These are phyloP conservation scores for Macrotis lagotis DNA, from an alignment of 2,113 vertebrate genomes.

Conservation along the genomic window DNA sequence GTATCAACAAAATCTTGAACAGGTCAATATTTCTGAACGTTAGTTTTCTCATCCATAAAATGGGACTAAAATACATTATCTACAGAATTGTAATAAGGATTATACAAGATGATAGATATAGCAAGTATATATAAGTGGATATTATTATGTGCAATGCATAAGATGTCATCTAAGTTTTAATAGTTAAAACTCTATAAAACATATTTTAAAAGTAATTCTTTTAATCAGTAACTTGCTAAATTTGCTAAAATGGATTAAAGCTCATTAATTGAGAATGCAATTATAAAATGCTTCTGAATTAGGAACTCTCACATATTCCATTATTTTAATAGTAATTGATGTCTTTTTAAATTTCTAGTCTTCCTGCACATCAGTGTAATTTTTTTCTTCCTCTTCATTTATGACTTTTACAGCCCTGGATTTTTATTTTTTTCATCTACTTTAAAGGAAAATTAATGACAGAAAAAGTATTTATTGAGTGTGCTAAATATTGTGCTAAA, in stretches of 20 bases:
- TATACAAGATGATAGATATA: neutral
- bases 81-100: neutral
- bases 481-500: neutral
- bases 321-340: conserved; percentile 47
- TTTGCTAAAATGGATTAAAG: conserved; percentile 52
- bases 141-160: conserved; percentile 31
- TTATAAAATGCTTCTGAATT: conserved; percentile 14
- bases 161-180: neutral
- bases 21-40: neutral
- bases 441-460: neutral
- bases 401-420: conserved; percentile 1
- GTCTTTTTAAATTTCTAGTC: conserved; percentile 46
- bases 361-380: conserved; percentile 49
- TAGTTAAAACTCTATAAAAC: neutral
- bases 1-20: neutral
- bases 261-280: conserved; percentile 17
- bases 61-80: neutral
- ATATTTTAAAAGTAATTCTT: conserved; percentile 8
- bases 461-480: neutral
- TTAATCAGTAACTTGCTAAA: conserved; percentile 22
- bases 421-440: conserved; percentile 12
- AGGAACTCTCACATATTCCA: conserved; percentile 25
- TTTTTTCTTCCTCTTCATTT: conserved; percentile 52
- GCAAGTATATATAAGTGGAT: neutral
- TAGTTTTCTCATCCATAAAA: neutral